Percentiles rank a stretch among this genome's conserved stretches.
These are phyloP conservation scores for Gouania willdenowi DNA, from an alignment of 2,797 vertebrate genomes.

Conservation along the genomic window DNA sequence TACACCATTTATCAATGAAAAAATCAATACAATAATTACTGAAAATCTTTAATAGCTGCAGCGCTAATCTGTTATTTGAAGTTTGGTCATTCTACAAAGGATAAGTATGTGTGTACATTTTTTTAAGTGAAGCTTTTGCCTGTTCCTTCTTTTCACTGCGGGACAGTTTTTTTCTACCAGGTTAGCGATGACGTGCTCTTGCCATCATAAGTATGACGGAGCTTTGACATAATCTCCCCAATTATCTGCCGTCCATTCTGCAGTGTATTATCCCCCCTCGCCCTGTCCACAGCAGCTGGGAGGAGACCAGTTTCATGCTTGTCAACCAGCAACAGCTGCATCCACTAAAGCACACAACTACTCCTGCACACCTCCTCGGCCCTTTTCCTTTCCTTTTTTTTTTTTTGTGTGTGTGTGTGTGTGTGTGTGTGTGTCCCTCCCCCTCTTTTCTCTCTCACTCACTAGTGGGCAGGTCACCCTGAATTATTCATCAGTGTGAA, in stretches of 20 bases:
- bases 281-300: constrained; percentile 29
- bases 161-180: constrained; percentile 46
- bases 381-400: constrained; percentile 3
- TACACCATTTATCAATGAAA: too few relatives aligned
- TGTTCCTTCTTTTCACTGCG: too few relatives aligned
- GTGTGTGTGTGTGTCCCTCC: constrained; percentile 19
- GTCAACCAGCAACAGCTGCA: constrained; percentile 61
- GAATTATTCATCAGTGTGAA: constrained; percentile 78
- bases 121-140: too few relatives aligned
- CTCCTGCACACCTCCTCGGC: constrained; percentile 56
- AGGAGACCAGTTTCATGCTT: constrained; percentile 43
- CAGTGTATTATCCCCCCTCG: constrained; percentile 23
- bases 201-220: constrained; percentile 29
- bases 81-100: too few relatives aligned
- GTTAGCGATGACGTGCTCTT: constrained; percentile 5
- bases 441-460: constrained; percentile 42
- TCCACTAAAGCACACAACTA: constrained; percentile 59
- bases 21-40: too few relatives aligned
- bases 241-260: constrained; percentile 46
- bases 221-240: constrained; percentile 62
- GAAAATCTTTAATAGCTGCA: too few relatives aligned
- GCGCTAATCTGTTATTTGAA: too few relatives aligned
- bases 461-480: constrained; percentile 74
- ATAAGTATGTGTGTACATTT: too few relatives aligned
- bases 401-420: too few relatives aligned